Base-by-base conservation (phyloP, 2,797 vertebrate genomes). In the Lindbergichthys nudifrons region DNA sequence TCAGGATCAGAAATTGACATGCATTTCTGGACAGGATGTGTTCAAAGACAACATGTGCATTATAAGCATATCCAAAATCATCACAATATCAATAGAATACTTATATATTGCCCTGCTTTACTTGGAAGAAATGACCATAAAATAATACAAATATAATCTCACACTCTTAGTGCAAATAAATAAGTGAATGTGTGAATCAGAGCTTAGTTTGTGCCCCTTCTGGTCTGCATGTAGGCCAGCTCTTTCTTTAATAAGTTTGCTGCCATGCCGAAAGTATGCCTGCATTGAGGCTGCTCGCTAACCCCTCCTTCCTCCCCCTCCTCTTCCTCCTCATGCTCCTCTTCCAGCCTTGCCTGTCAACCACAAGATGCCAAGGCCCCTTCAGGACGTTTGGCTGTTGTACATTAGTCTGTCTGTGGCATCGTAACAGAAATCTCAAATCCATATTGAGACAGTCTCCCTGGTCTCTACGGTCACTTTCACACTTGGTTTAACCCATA, bases 151-250 rank as follows among this genome's bases (percentile, higher is more conserved):
- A 11, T 36, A 12, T 12, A 5, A 47, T 43, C 45, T 73, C 48
- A n/a, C 26, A 21, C 32, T 67, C 32, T 45, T 9, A 23, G 26
- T 78, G 58, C 76, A 80, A 19, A 15, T 67, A 11, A 57, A 60
- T 39, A 39, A 57, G 56, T 65, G 72, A 79, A 83, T 73, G 78
- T 67, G 64, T 70, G 59, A 71, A 43, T 48, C 14, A n/a, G 62
- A 47, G 30, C 57, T 69, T 7, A 7, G 10, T 36, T 23, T 75
- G 36, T 73, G 78, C 47, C 46, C 70, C 63, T 1, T 15, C 70
- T 77, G 71, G 64, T 80, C 75, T 90, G 92, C 90, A 92, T 92
- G 89, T 80, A 41, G 81, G 39, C 82, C 75, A 48, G 62, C 21
- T 71, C 23, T 67, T 56, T 56, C 46, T 42, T 65, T 5, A 12